phyloP scores from a whole-genome alignment of 64 coral and sea anemone species.

The Astreopora myriophthalma region DNA sequence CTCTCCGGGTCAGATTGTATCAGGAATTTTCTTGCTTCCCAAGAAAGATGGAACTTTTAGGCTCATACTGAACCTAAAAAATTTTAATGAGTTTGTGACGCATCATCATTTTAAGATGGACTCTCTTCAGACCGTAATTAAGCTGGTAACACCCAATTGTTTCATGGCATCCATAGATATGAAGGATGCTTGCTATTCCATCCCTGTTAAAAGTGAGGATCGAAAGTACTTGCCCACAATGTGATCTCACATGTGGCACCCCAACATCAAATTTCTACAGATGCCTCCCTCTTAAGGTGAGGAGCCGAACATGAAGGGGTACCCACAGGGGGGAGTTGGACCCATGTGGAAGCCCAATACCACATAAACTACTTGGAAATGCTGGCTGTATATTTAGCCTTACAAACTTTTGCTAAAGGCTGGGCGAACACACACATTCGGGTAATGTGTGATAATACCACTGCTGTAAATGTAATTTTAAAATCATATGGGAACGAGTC shows the following conservation, averaged over 20 bases:
- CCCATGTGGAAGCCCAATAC: constrained; percentile 11
- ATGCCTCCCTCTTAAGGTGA: constrained; percentile 1
- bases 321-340: constrained; percentile 28
- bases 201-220: constrained; percentile 1
- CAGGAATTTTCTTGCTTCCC: constrained; percentile 34
- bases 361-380: constrained; percentile 46
- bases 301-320: constrained; percentile 12
- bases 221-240: not conserved
- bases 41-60: constrained; percentile 39
- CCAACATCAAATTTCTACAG: not conserved
- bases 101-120: constrained; percentile 40
- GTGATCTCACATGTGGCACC: not conserved
- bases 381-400: constrained; percentile 25
- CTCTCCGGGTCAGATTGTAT: constrained; percentile 31
- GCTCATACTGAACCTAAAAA: constrained; percentile 24
- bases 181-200: constrained; percentile 17
- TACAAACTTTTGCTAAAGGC: constrained; percentile 38
- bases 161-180: constrained; percentile 29
- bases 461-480: constrained; percentile 39
- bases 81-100: constrained; percentile 27
- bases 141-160: constrained; percentile 21
- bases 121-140: not conserved
- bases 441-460: constrained; percentile 41
- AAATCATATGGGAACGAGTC: constrained; percentile 66
- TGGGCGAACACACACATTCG: constrained; percentile 26